Conservation (phyloP, 1,140 invertebrate species). For the Palaemon carinicauda region DNA sequence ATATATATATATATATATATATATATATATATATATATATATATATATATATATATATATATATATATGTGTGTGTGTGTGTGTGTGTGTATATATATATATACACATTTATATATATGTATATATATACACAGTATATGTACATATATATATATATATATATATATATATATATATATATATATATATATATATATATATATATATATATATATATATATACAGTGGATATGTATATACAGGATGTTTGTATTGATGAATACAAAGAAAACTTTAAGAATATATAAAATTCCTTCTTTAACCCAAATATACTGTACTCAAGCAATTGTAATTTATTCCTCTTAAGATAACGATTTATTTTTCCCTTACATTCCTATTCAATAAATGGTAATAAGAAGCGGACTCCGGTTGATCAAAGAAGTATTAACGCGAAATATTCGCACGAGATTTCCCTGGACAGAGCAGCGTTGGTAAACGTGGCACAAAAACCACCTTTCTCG, state of each 20-base stretch:
- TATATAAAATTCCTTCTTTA: too few species aligned
- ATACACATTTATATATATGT: neutral
- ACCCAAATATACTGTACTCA: too few species aligned
- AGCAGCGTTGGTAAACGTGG: too few species aligned
- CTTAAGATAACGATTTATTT: too few species aligned
- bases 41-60: neutral
- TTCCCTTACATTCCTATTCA: too few species aligned
- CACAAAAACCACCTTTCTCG: too few species aligned
- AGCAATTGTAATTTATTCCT: neutral
- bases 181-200: constrained; percentile 2
- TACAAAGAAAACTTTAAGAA: too few species aligned
- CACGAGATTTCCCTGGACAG: too few species aligned
- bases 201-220: neutral
- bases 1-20: neutral
- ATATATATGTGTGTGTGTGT: neutral
- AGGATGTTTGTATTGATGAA: too few species aligned
- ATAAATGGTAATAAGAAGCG: too few species aligned
- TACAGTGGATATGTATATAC: neutral
- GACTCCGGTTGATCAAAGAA: too few species aligned
- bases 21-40: neutral
- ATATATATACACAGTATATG: neutral
- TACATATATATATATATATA: neutral
- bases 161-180: neutral
- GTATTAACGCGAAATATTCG: too few species aligned
- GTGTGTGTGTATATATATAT: neutral